Evolutionary conservation across 2,888 invertebrate genomes (phyloP), one percentile per base, ranked within the genome.

Genomic region (Apamea sordens): DNA sequence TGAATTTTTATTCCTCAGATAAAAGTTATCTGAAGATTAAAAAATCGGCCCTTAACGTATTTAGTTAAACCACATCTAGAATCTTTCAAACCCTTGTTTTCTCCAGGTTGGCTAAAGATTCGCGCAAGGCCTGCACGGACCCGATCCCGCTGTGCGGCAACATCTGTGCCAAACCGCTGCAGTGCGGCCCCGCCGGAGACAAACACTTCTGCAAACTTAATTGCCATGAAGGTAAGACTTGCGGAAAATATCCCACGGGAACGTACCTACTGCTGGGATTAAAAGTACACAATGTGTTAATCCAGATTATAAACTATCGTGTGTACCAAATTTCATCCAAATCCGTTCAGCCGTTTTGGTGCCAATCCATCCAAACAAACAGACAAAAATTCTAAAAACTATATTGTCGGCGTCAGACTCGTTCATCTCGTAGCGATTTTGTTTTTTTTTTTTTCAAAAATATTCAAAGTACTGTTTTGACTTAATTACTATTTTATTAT

Each of bases 131-230:
- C 15, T 99, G 99, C 93, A 96, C 98, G 11, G 99, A 99, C 94
- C 98, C 98, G 0, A 97, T 99, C 86, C 98, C 99, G 0, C 97
- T 98, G 61, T 99, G 99, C 94, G 98, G 98, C 69, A 98, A 97
- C 91, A 95, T 97, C 76, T 98, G 98, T 91, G 96, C 97, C 70
- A 98, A 98, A 91, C 96, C 97, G 2, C 94, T 98, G 50, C 94
- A 96, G 41, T 98, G 98, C 93, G 98, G 98, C 0, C 98, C 98
- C 56, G 94, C 97, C 1, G 96, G 96, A 28, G 97, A 97, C 88
- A 97, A 97, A 69, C 99, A 99, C 93, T 96, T 95, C 85, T 99
- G 99, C 94, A 97, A 97, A 91, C 94, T 94, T 6, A 93, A 94
- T 41, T 99, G 96, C 97, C 99, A 95, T 93, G 97, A 92, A 97